phyloP scores from a whole-genome alignment of 2,797 vertebrate species.

The Moxostoma hubbsi region DNA sequence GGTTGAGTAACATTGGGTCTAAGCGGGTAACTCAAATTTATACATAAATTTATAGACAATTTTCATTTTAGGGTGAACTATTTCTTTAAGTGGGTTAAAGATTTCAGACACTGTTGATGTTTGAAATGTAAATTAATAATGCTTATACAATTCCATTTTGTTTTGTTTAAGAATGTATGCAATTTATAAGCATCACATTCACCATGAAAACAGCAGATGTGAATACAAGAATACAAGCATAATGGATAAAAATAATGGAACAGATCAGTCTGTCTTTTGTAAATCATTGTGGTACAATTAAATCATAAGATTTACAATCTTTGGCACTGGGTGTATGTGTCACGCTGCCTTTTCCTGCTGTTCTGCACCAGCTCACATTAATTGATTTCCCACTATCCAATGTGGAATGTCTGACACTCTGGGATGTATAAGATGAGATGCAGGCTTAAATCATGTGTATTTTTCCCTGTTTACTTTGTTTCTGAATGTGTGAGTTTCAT shows the following conservation, averaged over 20 bases:
- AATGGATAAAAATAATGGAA: conserved; percentile 35
- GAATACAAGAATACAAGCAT: background rate
- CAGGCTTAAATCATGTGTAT: conserved; percentile 22
- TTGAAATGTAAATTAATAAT: too few relatives aligned
- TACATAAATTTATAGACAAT: too few relatives aligned
- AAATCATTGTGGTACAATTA: conserved; percentile 36
- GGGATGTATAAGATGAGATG: conserved; percentile 30
- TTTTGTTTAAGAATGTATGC: too few relatives aligned
- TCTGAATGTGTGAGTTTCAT: conserved; percentile 29
- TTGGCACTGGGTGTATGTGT: conserved; percentile 52
- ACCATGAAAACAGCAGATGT: conserved; percentile 45
- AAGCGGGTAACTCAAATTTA: too few relatives aligned
- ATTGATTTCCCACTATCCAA: conserved; percentile 43
- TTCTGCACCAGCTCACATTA: conserved; percentile 43
- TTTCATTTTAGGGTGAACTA: too few relatives aligned
- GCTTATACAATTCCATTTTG: too few relatives aligned
- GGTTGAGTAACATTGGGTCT: too few relatives aligned
- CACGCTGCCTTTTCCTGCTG: conserved; percentile 51
- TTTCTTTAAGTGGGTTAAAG: too few relatives aligned
- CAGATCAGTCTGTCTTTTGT: conserved; percentile 52
- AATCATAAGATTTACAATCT: conserved; percentile 52
- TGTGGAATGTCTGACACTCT: conserved; percentile 35
- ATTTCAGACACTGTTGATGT: too few relatives aligned
- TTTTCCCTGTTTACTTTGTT: conserved; percentile 34
- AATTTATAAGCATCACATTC: conserved; percentile 38